Conservation (phyloP, 2,888 invertebrate species). For the Erannis defoliaria region DNA sequence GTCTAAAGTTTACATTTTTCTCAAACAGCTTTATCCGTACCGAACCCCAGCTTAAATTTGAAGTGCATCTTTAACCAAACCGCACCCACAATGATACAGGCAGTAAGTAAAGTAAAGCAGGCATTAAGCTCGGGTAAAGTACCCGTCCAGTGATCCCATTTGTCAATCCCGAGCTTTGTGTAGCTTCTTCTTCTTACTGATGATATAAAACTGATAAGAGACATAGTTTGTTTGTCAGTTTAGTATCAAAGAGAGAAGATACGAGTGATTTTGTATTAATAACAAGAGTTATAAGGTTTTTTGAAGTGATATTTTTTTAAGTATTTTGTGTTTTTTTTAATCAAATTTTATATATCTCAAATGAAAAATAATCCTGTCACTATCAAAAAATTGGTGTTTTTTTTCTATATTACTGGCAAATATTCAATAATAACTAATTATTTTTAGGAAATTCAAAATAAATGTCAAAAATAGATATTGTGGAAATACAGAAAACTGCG, state of each 20-base stretch:
- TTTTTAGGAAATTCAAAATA: neutral
- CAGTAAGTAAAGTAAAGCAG: constrained; percentile 8
- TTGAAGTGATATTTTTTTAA: neutral
- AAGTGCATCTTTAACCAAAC: constrained; percentile 7
- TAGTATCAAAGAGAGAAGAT: neutral
- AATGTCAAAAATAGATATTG: neutral
- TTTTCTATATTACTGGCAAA: no score
- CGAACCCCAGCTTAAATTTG: constrained; percentile 3
- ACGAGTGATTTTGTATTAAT: no score
- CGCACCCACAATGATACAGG: neutral
- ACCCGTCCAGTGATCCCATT: constrained; percentile 17
- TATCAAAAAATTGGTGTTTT: no score
- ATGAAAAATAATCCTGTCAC: no score
- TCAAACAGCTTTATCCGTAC: neutral
- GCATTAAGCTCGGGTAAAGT: constrained; percentile 10
- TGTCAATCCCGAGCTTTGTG: constrained; percentile 22
- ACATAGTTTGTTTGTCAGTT: neutral
- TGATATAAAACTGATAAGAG: neutral
- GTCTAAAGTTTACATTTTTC: neutral
- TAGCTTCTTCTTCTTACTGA: neutral
- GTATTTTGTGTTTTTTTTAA: no score
- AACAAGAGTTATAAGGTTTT: no score
- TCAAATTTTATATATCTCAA: no score
- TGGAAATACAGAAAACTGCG: neutral
- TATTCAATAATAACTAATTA: no score